A percentile compares a stretch with the other conserved stretches of the same genome.
These are phyloP conservation scores for Rhagium mordax DNA, from an alignment of 2,888 invertebrate genomes.

Conservation along the genomic window DNA sequence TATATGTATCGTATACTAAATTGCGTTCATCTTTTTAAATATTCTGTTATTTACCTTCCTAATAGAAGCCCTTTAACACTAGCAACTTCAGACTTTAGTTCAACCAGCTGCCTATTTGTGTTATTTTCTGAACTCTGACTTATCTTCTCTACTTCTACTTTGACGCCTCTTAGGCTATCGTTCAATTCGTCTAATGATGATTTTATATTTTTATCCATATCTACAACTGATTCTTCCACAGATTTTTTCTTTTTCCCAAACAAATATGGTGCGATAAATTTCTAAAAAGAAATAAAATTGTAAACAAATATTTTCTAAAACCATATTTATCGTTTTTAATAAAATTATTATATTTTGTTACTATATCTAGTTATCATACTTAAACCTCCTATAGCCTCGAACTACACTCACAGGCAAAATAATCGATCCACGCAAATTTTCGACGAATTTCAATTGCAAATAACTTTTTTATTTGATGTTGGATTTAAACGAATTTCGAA, in stretches of 20 bases:
- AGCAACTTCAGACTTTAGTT: slow-evolving; percentile 79
- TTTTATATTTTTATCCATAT: slow-evolving; percentile 79
- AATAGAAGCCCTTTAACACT: slow-evolving; percentile 83
- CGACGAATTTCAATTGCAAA: too few species aligned
- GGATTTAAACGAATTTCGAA: too few species aligned
- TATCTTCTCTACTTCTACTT: slow-evolving; percentile 76
- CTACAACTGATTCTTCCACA: slow-evolving; percentile 78
- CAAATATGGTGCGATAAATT: slow-evolving; percentile 77
- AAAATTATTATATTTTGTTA: too few species aligned
- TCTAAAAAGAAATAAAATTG: slow-evolving; percentile 68
- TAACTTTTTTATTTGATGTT: too few species aligned
- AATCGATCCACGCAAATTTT: too few species aligned
- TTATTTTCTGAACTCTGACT: slow-evolving; percentile 68
- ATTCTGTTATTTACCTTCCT: slow-evolving; percentile 73
- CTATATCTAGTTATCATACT: too few species aligned
- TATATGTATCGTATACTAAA: too few species aligned
- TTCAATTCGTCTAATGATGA: slow-evolving; percentile 75
- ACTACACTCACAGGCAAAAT: too few species aligned
- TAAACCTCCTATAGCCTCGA: too few species aligned
- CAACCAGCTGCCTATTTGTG: slow-evolving; percentile 76
- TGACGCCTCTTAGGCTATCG: slow-evolving; percentile 77
- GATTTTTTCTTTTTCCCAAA: slow-evolving; percentile 80
- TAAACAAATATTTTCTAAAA: too few species aligned
- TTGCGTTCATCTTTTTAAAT: not conserved
- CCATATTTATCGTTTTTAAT: too few species aligned